Evolutionary conservation across 2,888 invertebrate species (phyloP).

Genomic region (Melanostoma mellinum): DNA sequence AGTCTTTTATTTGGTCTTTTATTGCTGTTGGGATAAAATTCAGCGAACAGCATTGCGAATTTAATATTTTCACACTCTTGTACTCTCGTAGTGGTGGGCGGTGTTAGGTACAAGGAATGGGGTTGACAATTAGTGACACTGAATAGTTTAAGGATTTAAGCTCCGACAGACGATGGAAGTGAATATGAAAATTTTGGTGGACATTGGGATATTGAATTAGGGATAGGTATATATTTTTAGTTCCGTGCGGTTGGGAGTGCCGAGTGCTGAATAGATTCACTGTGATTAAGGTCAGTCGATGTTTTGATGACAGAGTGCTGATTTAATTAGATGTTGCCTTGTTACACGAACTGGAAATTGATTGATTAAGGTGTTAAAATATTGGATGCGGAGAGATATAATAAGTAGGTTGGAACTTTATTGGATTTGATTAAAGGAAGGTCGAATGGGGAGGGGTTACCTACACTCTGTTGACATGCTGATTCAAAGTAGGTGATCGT

Average conservation of each 20-base stretch:
- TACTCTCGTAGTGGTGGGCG: neutral
- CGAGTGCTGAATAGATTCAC: neutral
- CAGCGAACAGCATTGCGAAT: neutral
- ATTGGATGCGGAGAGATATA: neutral
- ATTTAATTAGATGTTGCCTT: conserved; percentile 29
- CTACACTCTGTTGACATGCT: no score
- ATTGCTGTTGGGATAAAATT: conserved; percentile 13
- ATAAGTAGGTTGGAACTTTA: neutral
- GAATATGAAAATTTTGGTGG: conserved; percentile 13
- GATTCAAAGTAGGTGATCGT: no score
- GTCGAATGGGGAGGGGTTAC: no score
- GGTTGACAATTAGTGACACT: conserved; percentile 22
- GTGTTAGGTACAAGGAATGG: neutral
- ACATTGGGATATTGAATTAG: neutral
- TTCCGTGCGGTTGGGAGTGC: neutral
- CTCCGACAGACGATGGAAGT: neutral
- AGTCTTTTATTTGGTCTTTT: neutral
- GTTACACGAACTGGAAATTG: conserved; percentile 4
- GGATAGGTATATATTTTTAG: neutral
- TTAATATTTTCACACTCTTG: conserved; percentile 24
- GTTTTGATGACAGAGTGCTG: conserved; percentile 42
- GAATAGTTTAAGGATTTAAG: conserved; percentile 20
- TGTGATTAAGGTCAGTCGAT: conserved; percentile 16
- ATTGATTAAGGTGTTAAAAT: conserved; percentile 15
- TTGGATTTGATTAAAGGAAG: no score